These are phyloP conservation scores for Melanotaenia parkinsoni DNA, from an alignment of 2,797 vertebrate species.

Conservation along the genomic window DNA sequence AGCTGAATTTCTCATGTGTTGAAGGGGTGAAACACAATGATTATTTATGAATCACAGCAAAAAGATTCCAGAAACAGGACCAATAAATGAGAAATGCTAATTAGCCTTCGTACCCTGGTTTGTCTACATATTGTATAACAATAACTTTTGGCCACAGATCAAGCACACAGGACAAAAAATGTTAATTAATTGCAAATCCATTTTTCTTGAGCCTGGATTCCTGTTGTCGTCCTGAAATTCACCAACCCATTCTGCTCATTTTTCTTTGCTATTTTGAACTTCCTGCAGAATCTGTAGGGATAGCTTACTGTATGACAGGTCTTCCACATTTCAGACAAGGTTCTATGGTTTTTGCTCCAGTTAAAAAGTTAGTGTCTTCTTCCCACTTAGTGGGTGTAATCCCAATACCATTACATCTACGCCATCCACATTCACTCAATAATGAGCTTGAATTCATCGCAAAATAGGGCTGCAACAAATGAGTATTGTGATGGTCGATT, in stretches of 20 bases:
- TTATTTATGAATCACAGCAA: too few relatives aligned
- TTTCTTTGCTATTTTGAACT: not conserved
- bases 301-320: not conserved
- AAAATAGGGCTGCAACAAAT: not conserved
- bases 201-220: not conserved
- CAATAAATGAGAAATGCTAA: too few relatives aligned
- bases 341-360: not conserved
- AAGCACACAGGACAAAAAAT: too few relatives aligned
- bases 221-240: not conserved
- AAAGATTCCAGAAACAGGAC: too few relatives aligned
- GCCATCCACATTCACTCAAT: not conserved
- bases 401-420: not conserved
- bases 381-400: not conserved
- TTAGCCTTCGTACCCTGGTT: too few relatives aligned
- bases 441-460: not conserved
- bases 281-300: not conserved
- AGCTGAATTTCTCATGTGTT: too few relatives aligned
- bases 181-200: not conserved
- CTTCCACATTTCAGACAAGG: not conserved
- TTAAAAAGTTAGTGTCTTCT: not conserved
- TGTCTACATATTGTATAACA: too few relatives aligned
- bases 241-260: not conserved
- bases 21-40: too few relatives aligned
- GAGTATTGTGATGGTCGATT: too few relatives aligned
- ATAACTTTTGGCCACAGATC: too few relatives aligned